Percentiles rank a stretch among this genome's conserved stretches.
These are phyloP conservation scores for Mamestra brassicae DNA, from an alignment of 2,888 invertebrate species.

Conservation along the genomic window DNA sequence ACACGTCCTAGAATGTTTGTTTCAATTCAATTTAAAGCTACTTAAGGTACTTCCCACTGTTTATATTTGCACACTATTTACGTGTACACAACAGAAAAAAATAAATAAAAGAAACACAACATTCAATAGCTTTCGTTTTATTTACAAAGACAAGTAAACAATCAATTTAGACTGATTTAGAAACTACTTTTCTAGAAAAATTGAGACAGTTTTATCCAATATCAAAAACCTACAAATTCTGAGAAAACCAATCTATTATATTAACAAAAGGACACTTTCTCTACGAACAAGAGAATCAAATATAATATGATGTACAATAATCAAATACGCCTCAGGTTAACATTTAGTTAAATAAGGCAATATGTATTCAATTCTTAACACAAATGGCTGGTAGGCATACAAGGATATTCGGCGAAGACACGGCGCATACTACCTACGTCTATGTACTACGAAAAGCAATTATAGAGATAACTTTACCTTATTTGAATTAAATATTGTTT, in stretches of 20 bases:
- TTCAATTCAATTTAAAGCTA: neutral
- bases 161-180: neutral
- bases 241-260: neutral
- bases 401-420: constrained; percentile 35
- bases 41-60: neutral
- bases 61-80: neutral
- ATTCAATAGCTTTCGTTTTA: neutral
- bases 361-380: constrained; percentile 45
- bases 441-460: constrained; percentile 37
- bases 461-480: constrained; percentile 34
- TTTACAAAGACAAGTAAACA: neutral
- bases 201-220: neutral
- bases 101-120: neutral
- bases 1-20: neutral
- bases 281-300: constrained; percentile 24
- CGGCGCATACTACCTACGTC: neutral
- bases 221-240: neutral
- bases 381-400: constrained; percentile 38
- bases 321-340: constrained; percentile 31
- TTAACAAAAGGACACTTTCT: constrained; percentile 9
- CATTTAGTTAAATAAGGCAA: constrained; percentile 34
- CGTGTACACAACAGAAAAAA: neutral
- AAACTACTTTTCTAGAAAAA: neutral
- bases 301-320: constrained; percentile 16
- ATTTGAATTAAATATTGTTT: constrained; percentile 39